Conservation (phyloP, 2,797 vertebrate species). For the Paratrypauchen microcephalus region DNA sequence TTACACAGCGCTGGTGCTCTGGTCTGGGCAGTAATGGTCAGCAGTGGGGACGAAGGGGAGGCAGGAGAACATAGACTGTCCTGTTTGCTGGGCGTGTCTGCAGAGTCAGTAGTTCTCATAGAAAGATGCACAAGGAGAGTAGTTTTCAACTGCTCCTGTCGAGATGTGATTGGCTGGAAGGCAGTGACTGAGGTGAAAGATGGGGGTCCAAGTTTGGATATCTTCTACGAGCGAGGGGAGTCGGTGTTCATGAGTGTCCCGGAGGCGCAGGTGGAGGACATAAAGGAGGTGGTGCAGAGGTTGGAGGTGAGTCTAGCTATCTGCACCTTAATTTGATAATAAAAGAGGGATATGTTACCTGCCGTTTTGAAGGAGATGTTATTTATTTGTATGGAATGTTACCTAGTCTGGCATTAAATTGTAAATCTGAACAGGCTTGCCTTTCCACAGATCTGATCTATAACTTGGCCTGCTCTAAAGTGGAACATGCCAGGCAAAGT, state of each 20-base stretch:
- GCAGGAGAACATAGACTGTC: constrained; percentile 60
- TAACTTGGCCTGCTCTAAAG: no score
- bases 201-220: constrained; percentile 81
- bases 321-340: no score
- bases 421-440: no score
- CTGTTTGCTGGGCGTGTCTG: constrained; percentile 85
- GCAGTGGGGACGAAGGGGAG: constrained; percentile 48
- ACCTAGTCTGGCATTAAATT: not conserved
- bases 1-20: constrained; percentile 83
- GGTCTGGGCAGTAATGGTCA: constrained; percentile 82
- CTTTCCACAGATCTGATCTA: no score
- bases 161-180: constrained; percentile 92
- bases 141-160: constrained; percentile 89
- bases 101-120: constrained; percentile 86
- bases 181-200: constrained; percentile 71
- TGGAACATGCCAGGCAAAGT: no score
- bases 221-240: constrained; percentile 88
- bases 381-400: not conserved
- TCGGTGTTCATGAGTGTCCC: constrained; percentile 78
- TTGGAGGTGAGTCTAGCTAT: constrained; percentile 80
- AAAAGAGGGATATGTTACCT: no score
- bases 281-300: constrained; percentile 87
- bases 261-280: constrained; percentile 80
- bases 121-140: constrained; percentile 78
- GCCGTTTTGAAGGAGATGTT: not conserved